A percentile compares a stretch with the other conserved stretches of the same genome.
Evolutionary conservation across 2,797 vertebrate species (phyloP).

Genomic region (Enteromius fasciolatus): DNA sequence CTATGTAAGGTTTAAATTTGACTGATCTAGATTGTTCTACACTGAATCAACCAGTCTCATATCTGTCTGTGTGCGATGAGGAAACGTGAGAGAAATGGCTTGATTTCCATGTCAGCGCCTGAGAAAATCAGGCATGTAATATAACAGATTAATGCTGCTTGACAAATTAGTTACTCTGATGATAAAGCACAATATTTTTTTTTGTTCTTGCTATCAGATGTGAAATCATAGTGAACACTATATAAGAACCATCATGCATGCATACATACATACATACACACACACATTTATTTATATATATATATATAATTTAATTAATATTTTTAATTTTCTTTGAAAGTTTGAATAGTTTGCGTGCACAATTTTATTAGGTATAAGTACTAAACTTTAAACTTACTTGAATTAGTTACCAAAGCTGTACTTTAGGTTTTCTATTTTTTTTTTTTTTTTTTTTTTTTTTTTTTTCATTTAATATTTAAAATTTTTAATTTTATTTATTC

Average conservation of each 20-base stretch:
- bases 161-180: not conserved
- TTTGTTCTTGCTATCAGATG: not conserved
- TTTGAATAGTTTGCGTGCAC: too few species aligned
- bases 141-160: conserved; percentile 6
- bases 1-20: not conserved
- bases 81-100: not conserved
- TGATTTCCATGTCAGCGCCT: not conserved
- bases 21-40: not conserved
- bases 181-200: not conserved
- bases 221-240: not conserved
- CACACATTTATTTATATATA: not conserved
- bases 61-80: conserved; percentile 8
- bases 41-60: not conserved
- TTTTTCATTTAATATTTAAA: not conserved
- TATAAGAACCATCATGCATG: not conserved
- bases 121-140: not conserved
- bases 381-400: not conserved
- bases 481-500: not conserved
- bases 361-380: not conserved
- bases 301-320: too few species aligned
- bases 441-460: not conserved
- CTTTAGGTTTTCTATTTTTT: too few species aligned
- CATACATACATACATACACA: not conserved
- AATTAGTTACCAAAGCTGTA: not conserved
- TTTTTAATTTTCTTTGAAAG: not conserved